Base-by-base conservation (phyloP, 2,888 invertebrate species). In the Drosophila neotestacea region DNA sequence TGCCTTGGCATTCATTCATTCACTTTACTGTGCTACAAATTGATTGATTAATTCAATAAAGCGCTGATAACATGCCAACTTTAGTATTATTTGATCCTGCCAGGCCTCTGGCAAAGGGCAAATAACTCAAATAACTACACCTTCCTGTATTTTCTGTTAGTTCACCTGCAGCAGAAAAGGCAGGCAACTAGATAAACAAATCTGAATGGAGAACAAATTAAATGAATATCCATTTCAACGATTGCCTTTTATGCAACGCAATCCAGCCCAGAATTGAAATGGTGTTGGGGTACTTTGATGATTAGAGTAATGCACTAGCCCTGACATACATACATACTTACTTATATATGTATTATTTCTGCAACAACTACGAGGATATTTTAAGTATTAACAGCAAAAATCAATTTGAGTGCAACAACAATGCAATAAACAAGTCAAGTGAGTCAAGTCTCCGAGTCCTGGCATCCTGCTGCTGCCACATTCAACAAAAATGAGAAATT, bases 11-110 rank as follows among this genome's bases (percentile, higher is more conserved):
- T 66, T 41, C 50, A 64, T 48, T 77, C 47, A 73, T 69, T 77
- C 73, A 61, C 63, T 68, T 42, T 61, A 61, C 67, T 55, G 48
- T 63, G 61, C 38, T 73, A 74, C 77, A 64, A 77, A 70, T 77
- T 84, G 88, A 84, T 84, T 84, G 84, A 84, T 88, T 84, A 84
- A 84, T 84, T 75, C 81, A 82, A 84, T 84, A 85, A 77, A 63
- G 70, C 82, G 68, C 60, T 68, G 73, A 79, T 85, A 77, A 50
- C 65, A 36, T 65, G 46, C 27, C 56, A 46, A 0, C 13, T 9
- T 9, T 36, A 27, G 60, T 58, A 58, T 69, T 70, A 70, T 66
- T 47, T 60, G 59, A 47, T 50, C 16, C 36, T 13, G 44, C 22
- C 4, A 6, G 48, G 46, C 52, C 46, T 36, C 30, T n/a, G 62